Conservation (phyloP, 2,797 vertebrate species). For the Malurus leucopterus region DNA sequence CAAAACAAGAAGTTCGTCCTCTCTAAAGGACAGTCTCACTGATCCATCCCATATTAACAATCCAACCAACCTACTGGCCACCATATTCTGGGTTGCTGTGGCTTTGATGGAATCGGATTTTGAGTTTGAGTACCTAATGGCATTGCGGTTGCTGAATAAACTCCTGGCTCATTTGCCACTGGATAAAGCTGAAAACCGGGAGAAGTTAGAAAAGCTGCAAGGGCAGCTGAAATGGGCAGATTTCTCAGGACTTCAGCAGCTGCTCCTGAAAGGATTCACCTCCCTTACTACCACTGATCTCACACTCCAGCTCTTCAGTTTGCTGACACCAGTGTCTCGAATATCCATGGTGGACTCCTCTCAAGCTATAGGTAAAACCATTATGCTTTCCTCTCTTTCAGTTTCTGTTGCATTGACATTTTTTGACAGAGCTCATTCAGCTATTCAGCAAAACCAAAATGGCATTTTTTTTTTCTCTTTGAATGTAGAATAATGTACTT, state of each 20-base stretch:
- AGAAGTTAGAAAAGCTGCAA: constrained; percentile 95
- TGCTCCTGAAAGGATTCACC: constrained; percentile 95
- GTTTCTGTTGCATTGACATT: neutral
- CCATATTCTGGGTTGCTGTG: constrained; percentile 96
- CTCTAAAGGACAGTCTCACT: constrained; percentile 82
- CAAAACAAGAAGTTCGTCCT: constrained; percentile 86
- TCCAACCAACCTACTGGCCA: constrained; percentile 90
- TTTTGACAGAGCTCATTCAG: neutral
- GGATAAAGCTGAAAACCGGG: constrained; percentile 92
- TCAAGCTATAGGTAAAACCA: constrained; percentile 87
- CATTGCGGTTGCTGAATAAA: constrained; percentile 89
- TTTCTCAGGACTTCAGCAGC: constrained; percentile 94
- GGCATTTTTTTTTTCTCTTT: neutral
- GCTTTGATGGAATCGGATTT: constrained; percentile 99
- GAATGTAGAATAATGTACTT: neutral
- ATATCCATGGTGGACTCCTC: constrained; percentile 94
- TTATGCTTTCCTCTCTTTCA: neutral
- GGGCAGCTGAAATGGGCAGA: constrained; percentile 95
- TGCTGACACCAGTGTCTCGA: constrained; percentile 92
- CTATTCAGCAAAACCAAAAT: neutral
- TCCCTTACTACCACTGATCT: constrained; percentile 93
- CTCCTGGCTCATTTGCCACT: constrained; percentile 89
- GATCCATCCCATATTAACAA: constrained; percentile 93
- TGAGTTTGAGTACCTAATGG: constrained; percentile 98
- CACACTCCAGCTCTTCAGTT: constrained; percentile 93